phyloP scores from a whole-genome alignment of 2,797 vertebrate species.

The Adrianichthys oophorus region DNA sequence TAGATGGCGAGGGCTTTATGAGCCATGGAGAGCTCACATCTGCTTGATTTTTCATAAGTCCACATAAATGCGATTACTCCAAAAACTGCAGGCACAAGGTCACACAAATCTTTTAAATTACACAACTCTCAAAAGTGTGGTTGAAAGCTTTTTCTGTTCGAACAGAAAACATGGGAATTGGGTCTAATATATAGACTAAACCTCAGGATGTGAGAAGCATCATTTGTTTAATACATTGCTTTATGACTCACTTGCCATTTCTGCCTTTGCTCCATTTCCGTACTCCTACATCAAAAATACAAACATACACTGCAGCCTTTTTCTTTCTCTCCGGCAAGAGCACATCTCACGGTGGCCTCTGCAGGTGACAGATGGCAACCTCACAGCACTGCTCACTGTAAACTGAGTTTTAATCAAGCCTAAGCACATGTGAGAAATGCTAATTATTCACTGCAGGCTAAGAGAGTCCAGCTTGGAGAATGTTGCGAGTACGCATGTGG shows the following conservation, averaged over 20 bases:
- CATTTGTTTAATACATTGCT: conserved; percentile 45
- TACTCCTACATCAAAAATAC: conserved; percentile 36
- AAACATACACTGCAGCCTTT: conserved; percentile 7
- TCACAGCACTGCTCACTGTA: conserved; percentile 83
- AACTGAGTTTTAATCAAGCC: conserved; percentile 91
- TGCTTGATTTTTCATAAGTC: conserved; percentile 27
- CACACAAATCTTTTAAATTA: conserved; percentile 57
- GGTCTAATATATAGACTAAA: conserved; percentile 30
- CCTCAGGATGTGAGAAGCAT: conserved; percentile 23
- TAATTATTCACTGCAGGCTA: conserved; percentile 87
- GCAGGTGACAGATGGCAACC: conserved; percentile 89
- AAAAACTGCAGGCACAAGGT: conserved; percentile 44
- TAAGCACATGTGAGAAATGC: conserved; percentile 87
- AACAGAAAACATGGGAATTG: conserved; percentile 46
- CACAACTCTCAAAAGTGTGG: conserved; percentile 48
- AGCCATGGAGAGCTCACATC: conserved; percentile 19
- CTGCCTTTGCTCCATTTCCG: conserved; percentile 28
- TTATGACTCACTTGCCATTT: conserved; percentile 35
- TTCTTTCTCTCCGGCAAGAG: conserved; percentile 68
- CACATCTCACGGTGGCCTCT: conserved; percentile 81
- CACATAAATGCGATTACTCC: conserved; percentile 43
- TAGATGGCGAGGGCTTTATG: conserved; percentile 29
- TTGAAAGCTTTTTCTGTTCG: conserved; percentile 28
- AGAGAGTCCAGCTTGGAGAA: conserved; percentile 68
- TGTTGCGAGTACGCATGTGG: conserved; percentile 28